Conservation (phyloP, 92 coral and sea anemone species). For the Porites cylindrica region DNA sequence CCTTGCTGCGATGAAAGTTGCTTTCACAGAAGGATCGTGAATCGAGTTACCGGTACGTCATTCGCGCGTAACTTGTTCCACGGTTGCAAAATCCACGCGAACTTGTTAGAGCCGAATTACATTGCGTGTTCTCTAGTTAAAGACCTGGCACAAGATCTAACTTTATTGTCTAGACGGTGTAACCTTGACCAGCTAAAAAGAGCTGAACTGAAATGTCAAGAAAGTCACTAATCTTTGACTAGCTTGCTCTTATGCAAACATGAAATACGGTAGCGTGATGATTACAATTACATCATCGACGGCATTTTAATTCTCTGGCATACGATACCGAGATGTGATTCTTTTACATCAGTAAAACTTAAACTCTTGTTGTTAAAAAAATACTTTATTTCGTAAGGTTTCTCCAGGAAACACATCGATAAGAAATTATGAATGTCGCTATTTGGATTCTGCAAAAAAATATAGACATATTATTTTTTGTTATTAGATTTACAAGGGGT, state of each 20-base stretch:
- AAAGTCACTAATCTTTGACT: not conserved
- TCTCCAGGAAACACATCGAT: constrained; percentile 72
- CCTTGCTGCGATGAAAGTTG: not conserved
- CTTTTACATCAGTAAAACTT: constrained; percentile 12
- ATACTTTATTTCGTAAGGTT: constrained; percentile 58
- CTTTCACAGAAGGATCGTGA: not conserved
- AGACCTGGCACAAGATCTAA: not conserved
- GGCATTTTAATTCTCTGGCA: not conserved
- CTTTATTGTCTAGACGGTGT: constrained; percentile 15
- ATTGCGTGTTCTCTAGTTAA: not conserved
- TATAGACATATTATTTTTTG: constrained; percentile 27
- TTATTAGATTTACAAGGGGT: constrained; percentile 6
- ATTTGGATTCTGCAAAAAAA: constrained; percentile 30
- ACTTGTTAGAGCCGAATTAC: not conserved
- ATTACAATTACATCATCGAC: not conserved
- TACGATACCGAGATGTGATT: too few species aligned
- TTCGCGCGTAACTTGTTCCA: not conserved
- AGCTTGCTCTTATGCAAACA: constrained; percentile 24
- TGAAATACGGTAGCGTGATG: not conserved
- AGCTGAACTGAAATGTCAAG: not conserved
- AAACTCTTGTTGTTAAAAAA: constrained; percentile 12
- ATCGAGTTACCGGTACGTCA: not conserved
- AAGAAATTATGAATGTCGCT: constrained; percentile 26
- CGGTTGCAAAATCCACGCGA: not conserved
- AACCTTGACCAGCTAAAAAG: not conserved